Base-by-base conservation (phyloP, 2,113 vertebrate genomes). In the Tachysurus vachellii region DNA sequence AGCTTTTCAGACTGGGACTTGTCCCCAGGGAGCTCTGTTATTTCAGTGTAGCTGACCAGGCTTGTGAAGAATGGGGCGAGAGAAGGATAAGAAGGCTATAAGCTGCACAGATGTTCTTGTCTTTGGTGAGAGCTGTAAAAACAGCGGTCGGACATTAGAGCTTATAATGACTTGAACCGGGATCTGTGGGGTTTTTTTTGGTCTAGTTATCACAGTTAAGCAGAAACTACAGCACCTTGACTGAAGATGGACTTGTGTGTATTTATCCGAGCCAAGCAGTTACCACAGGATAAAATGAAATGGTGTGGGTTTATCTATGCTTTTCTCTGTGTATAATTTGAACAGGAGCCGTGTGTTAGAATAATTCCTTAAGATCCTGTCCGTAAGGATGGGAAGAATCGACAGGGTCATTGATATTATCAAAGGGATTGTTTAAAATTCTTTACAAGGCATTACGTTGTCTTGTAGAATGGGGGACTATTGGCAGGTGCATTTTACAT, bases 41-140 rank as follows among this genome's bases (percentile, higher is more conserved):
- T 87, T 91, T 81, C 71, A 91, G 87, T 7, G 56, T 86, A 85
- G 90, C 88, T 84, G 82, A 90, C 89, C 87, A 89, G 89, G 44
- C 54, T 42, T 61, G 64, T 59, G 79, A 86, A 86, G 66, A 47
- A 82, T 82, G 85, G 42, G 26, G 50, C 73, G 23, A 31, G 36
- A 66, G 16, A 11, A 23, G 47, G 57, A 50, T 50, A 50, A 31
- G 87, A 86, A 64, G 70, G 10, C 21, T 79, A 84, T 82, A 47
- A 82, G 73, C 86, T 64, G 68, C 88, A 73, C 91, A 89, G 88
- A 92, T 91, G 86, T 90, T 90, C 88, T 79, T 80, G 62, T 17
- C 84, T 82, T 59, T 50, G 80, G 73, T 81, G n/a, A 83, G 80
- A 88, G 76, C 70, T 88, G 36, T 42, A 66, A 53, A 86, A 85